A percentile compares a stretch with the other conserved stretches of the same genome.
Conservation (phyloP, 2,113 vertebrate species). For the Cranoglanis bouderius region DNA sequence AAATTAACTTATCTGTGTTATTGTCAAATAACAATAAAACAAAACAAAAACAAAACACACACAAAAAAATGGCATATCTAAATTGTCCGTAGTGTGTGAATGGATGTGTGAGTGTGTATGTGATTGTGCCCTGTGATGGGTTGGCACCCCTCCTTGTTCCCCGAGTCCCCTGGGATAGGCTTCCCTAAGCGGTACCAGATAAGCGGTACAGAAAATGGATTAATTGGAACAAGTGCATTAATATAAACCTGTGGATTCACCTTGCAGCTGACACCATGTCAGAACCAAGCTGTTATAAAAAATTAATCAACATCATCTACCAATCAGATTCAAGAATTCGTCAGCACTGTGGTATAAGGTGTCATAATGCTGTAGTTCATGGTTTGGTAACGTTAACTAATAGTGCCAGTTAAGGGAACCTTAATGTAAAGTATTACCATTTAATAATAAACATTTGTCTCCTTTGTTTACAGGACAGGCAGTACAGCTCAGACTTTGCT, state of each 20-base stretch:
- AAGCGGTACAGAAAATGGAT: too few species aligned
- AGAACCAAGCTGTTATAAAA: too few species aligned
- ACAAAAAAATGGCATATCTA: too few species aligned
- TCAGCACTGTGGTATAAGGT: background rate
- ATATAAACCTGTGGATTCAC: background rate
- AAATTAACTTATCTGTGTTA: background rate
- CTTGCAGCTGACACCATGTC: too few species aligned
- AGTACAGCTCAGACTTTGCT: constrained; percentile 81
- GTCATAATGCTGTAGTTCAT: background rate
- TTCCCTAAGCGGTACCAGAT: too few species aligned
- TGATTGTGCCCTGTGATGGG: too few species aligned
- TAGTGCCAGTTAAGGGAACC: background rate
- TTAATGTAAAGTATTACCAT: background rate
- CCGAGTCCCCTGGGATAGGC: too few species aligned
- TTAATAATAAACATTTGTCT: background rate
- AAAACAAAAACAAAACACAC: background rate
- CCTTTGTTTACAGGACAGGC: constrained; percentile 74
- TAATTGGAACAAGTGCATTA: background rate
- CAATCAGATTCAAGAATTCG: background rate
- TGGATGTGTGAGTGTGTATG: too few species aligned
- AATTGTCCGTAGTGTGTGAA: too few species aligned
- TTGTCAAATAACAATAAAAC: background rate
- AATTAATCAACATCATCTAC: background rate
- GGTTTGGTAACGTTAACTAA: background rate
- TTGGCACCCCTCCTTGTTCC: too few species aligned